Evolutionary conservation across 2,888 invertebrate species (phyloP).

Genomic region (Spatulosminthurus flaviceps): DNA sequence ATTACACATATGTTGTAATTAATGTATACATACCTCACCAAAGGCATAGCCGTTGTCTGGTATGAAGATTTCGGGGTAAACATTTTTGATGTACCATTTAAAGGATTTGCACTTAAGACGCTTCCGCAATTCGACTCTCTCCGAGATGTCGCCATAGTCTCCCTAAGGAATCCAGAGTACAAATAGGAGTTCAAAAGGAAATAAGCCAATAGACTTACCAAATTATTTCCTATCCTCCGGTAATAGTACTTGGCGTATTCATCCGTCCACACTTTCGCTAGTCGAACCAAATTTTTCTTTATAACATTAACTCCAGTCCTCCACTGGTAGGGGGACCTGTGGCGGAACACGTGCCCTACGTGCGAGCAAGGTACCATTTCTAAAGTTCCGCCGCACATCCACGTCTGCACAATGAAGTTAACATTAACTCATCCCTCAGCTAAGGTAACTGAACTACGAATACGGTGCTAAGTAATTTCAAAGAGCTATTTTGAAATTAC

Average conservation of each 20-base stretch:
- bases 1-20: not conserved
- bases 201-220: constrained; percentile 69
- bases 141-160: constrained; percentile 92
- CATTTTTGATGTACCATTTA: constrained; percentile 97
- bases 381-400: constrained; percentile 99
- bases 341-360: constrained; percentile 98
- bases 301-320: constrained; percentile 95
- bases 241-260: constrained; percentile 98
- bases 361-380: constrained; percentile 99
- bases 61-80: constrained; percentile 98
- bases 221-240: constrained; percentile 95
- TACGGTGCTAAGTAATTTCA: not conserved
- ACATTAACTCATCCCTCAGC: too few relatives aligned
- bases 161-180: constrained; percentile 73
- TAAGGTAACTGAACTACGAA: too few relatives aligned
- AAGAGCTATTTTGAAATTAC: constrained; percentile 65
- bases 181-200: not conserved
- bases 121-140: constrained; percentile 81
- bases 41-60: constrained; percentile 97
- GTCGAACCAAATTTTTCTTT: constrained; percentile 92
- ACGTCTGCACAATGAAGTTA: too few relatives aligned
- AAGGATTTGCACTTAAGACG: constrained; percentile 93
- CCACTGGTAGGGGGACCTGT: constrained; percentile 98
- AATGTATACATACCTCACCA: constrained; percentile 82
- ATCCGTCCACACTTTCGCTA: constrained; percentile 98